Base-by-base conservation (phyloP, 2,888 invertebrate species). In the Archaeoteleia sp. region DNA sequence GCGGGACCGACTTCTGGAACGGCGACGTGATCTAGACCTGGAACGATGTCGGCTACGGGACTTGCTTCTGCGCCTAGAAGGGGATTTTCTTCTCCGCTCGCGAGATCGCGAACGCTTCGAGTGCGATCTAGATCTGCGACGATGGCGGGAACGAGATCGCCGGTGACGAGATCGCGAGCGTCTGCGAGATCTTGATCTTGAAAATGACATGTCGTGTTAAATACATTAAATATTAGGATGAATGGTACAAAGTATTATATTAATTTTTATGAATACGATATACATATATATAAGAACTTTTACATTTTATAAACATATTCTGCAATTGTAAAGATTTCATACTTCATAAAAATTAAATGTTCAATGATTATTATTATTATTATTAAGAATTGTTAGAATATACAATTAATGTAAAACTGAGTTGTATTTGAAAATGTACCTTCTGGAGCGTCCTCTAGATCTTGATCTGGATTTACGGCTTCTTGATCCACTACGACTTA, bases 401-500 rank as follows among this genome's bases (percentile, higher is more conserved):
- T n/a, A n/a, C n/a, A n/a, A n/a, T n/a, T n/a, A n/a, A n/a, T n/a
- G n/a, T n/a, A n/a, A n/a, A n/a, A n/a, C n/a, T n/a, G n/a, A n/a
- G n/a, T n/a, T n/a, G 20, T 4, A 20, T 4, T 20, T 20, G 9
- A 39, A 39, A 13, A 17, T 9, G 17, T 60, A 71, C 54, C 71
- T 53, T 54, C 80, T 69, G n/a, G 82, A 82, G 1, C 82, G 79
- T 0, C 86, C 81, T 46, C 89, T 87, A 0, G 92, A 91, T 2
- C 92, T 88, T 0, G 92, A 92, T 1, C 92, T 88, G 0, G 91
- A 79, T 53, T 83, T 81, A 27, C 87, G 80, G 14, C 87, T 82
- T 34, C 88, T 82, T 1, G 87, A 87, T 3, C 87, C 85, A 70
- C 87, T 87, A 1, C 87, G 78, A 46, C 92, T 91, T 53, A 94